Evolutionary conservation across 2,113 vertebrate species (phyloP), one percentile per base, ranked within the genome.

Genomic region (Otocyon megalotis): DNA sequence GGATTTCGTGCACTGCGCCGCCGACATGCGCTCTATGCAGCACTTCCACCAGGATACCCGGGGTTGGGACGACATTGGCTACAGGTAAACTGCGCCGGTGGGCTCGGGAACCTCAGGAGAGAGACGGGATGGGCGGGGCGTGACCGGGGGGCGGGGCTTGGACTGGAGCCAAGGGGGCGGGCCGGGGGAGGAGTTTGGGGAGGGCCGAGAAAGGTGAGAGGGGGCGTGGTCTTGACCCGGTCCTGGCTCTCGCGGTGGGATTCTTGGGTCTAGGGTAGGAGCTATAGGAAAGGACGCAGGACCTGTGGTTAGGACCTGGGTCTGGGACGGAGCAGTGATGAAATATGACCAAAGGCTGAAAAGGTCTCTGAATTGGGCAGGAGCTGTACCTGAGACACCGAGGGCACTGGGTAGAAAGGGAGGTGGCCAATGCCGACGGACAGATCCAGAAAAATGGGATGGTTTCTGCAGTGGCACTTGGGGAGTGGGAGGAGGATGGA

Each of bases 61-160:
- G 0, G 98, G 98, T 86, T 99, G 99, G 99, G 98, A 99, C 0
- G 99, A 99, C 98, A 99, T 99, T 0, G 99, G 99, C 43, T 99
- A 99, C 98, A 99, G 99, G 99, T 99, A 71, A 84, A 76, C 4
- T 60, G 67, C 12, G 26, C n/a, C 20, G 1, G 3, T 0, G 2
- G 4, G 26, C 19, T 69, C 74, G 3, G 7, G 1, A 30, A 50
- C 43, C 14, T 50, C 50, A 28, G 13, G 11, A 13, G 8, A 19
- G 16, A 62, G 2, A 4, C 6, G 19, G 3, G 16, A 11, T 43
- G 56, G 62, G 94, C 24, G 85, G 48, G 14, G 16, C 35, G 76
- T 5, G 12, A 2, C 6, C 19, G 2, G 30, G 16, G 28, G 22
- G 43, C n/a, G 9, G 14, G 67, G 60, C 72, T 82, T 60, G 50